phyloP scores from a whole-genome alignment of 2,797 vertebrate species.

The Tauraco hartlaubi region DNA sequence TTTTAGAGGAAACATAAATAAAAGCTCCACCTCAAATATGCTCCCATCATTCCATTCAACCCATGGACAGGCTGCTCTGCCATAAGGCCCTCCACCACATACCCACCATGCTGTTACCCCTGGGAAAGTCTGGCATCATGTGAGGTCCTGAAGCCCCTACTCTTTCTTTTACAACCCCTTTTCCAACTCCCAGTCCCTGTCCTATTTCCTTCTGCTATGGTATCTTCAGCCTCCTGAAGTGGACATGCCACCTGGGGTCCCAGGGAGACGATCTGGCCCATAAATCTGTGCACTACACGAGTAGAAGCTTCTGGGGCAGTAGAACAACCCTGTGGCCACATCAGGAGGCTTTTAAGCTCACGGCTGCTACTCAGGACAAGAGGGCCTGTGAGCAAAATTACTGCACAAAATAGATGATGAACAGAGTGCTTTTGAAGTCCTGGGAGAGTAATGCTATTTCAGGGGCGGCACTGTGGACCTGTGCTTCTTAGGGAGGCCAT shows the following conservation, averaged over 20 bases:
- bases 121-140: neutral
- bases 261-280: neutral
- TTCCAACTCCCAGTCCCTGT: neutral
- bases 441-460: neutral
- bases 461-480: neutral
- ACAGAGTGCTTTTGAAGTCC: neutral
- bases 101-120: neutral
- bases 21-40: neutral
- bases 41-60: neutral
- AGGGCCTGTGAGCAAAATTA: neutral
- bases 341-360: neutral
- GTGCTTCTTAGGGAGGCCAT: neutral
- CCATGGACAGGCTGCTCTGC: neutral
- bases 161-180: neutral
- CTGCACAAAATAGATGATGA: neutral
- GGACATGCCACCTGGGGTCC: too few relatives aligned
- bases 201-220: neutral
- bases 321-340: neutral
- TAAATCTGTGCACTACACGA: neutral
- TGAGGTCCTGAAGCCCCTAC: neutral
- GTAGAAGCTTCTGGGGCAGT: neutral
- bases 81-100: rapidly evolving
- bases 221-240: neutral
- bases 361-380: neutral
- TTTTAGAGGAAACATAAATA: neutral